Evolutionary conservation across 1,140 invertebrate genomes (phyloP), one percentile per base, ranked within the genome.

Genomic region (Anastrepha obliqua): DNA sequence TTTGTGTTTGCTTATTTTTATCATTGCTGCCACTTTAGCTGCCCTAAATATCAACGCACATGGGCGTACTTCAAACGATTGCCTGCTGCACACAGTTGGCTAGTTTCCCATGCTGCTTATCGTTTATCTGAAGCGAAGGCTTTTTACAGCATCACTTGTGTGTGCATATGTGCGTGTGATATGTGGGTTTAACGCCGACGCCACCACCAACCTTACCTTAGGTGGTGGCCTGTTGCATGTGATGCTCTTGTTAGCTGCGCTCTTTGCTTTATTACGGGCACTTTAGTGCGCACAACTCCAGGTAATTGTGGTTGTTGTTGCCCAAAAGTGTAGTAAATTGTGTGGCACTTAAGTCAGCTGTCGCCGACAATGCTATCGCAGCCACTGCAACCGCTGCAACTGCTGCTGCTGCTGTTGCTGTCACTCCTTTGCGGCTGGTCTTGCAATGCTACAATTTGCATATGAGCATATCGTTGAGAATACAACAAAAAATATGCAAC

Each of bases 301-400:
- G 3, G 3, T 51, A 2, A 9, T 67, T 42, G 11, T 42, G 51
- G 47, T 81, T 81, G 47, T 81, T 81, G 42, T 81, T 81, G 47
- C 74, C 74, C 74, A 81, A 81, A 55, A 81, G 74, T 81, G 74
- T 81, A 81, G 74, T 81, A 81, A 81, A 81, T 81, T 81, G 74
- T 58, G 47, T 81, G 74, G 74, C 74, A 81, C 74, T 81, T 81
- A 81, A 81, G 74, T 81, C 74, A 81, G 47, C 74, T 81, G 74
- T 81, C 74, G 74, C 47, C 74, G n/a, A 81, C 74, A 81, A 81
- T 81, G 74, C 74, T 81, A 81, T 81, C 74, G 74, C 47, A 13
- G 47, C 60, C n/a, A 13, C 60, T 62, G 60, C 60, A 6, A 17
- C 29, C 29, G 51, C 74, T 81, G 6, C 42, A 2, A 47, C 74